Base-by-base conservation (phyloP, 2,797 vertebrate genomes). In the Melanotaenia boesemani region DNA sequence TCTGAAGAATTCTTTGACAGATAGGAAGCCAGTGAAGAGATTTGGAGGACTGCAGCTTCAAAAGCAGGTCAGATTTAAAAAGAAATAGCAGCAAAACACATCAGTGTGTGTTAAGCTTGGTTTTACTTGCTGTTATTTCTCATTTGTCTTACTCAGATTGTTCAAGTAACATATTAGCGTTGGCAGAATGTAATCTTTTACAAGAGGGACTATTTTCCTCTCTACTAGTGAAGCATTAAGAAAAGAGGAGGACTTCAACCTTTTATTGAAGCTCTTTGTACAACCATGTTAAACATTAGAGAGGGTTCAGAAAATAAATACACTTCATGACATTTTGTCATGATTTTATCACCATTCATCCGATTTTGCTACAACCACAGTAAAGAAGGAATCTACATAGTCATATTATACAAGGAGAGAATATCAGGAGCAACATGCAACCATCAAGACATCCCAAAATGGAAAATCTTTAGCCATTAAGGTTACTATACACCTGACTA, bases 331-430 rank as follows among this genome's bases (percentile, higher is more conserved):
- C 37, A 39, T 63, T 63, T 66, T 65, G 39, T 67, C 24, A 26
- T 79, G 15, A 18, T 48, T 48, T 48, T 48, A 6, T 48, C 6
- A 20, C 6, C 44, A 20, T 7, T 20, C 6, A n/a, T 48, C 44
- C 20, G 5, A 48, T 48, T 48, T n/a, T 20, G 44, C 2, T 48
- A 18, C 16, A 48, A 48, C 44, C 16, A 52, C 44, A 61, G 18
- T 62, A 46, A 70, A 36, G 44, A 20, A 68, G 1, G 1, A 60
- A 36, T 55, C 18, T 34, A 5, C 79, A 70, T 32, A 50, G 67
- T n/a, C 5, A 4, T 58, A 9, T 69, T 20, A 48, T 77, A 36
- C 24, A 30, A 5, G 28, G 34, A 5, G 16, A 32, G 32, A 70
- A 44, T 54, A 46, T 56, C 30, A 37, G 24, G 63, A 22, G 50